Conservation (phyloP, 2,113 vertebrate genomes). For the Cephalopholis sonnerati region DNA sequence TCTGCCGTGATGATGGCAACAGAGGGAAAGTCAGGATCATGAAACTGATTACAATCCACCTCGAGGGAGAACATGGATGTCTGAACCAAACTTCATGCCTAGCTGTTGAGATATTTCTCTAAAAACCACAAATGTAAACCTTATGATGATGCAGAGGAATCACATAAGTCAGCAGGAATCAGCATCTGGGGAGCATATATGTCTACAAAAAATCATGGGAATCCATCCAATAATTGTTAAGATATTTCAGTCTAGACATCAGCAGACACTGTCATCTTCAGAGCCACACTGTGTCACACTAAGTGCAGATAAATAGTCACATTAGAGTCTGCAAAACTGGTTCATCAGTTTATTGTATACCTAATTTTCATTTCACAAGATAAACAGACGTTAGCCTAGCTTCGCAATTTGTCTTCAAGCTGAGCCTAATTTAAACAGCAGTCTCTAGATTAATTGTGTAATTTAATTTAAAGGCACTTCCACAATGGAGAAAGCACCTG, state of each 20-base stretch:
- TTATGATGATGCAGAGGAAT: not conserved
- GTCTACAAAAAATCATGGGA: not conserved
- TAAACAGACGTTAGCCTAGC: not conserved
- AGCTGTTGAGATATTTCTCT: not conserved
- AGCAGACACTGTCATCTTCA: not conserved
- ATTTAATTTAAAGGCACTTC: not conserved
- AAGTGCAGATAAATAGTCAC: constrained; percentile 6
- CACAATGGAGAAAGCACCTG: constrained; percentile 20
- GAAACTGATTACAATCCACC: not conserved
- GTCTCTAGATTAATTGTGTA: not conserved
- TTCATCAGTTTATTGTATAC: not conserved
- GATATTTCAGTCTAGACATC: not conserved
- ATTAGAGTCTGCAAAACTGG: not conserved
- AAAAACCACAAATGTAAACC: not conserved
- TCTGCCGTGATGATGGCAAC: not conserved
- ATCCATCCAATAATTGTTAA: not conserved
- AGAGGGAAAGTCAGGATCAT: too few species aligned
- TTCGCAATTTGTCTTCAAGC: not conserved
- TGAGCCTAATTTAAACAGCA: not conserved
- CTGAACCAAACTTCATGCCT: not conserved
- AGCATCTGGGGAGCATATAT: not conserved
- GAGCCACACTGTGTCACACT: not conserved
- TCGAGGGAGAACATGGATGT: not conserved
- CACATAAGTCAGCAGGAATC: not conserved
- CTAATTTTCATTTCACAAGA: not conserved